phyloP scores from a whole-genome alignment of 2,113 vertebrate species.

The Pseudonaja textilis region DNA sequence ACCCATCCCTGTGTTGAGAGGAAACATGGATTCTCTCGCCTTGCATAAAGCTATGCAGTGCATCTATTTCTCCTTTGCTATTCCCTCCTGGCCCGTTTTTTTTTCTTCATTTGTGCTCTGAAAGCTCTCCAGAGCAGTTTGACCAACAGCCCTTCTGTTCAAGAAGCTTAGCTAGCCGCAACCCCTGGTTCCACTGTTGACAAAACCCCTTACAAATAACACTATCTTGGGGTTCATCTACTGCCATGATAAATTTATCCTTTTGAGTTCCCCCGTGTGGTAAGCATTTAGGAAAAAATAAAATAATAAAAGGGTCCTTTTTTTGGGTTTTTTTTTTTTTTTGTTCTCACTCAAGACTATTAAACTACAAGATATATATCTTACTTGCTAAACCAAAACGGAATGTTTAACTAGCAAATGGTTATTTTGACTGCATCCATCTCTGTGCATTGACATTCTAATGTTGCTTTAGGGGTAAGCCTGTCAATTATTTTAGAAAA shows the following conservation, averaged over 20 bases:
- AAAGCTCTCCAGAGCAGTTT: background rate
- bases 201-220: background rate
- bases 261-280: background rate
- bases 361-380: slow-evolving; percentile 28
- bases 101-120: background rate
- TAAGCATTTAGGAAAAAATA: background rate
- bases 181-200: background rate
- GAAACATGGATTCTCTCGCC: background rate
- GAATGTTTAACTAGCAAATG: slow-evolving; percentile 35
- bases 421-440: slow-evolving; percentile 54
- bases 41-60: background rate
- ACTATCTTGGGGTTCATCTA: background rate
- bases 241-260: background rate
- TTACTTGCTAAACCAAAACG: slow-evolving; percentile 3
- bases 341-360: background rate
- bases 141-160: background rate
- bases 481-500: slow-evolving; percentile 49
- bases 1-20: background rate
- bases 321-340: background rate
- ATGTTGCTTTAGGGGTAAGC: slow-evolving; percentile 40
- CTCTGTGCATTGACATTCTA: slow-evolving; percentile 42
- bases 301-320: slow-evolving; percentile 23
- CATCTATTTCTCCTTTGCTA: background rate
- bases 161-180: background rate
- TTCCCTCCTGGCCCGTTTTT: background rate